These are phyloP conservation scores for Rhizoglyphus robini DNA, from an alignment of 1,140 invertebrate species.

Conservation along the genomic window DNA sequence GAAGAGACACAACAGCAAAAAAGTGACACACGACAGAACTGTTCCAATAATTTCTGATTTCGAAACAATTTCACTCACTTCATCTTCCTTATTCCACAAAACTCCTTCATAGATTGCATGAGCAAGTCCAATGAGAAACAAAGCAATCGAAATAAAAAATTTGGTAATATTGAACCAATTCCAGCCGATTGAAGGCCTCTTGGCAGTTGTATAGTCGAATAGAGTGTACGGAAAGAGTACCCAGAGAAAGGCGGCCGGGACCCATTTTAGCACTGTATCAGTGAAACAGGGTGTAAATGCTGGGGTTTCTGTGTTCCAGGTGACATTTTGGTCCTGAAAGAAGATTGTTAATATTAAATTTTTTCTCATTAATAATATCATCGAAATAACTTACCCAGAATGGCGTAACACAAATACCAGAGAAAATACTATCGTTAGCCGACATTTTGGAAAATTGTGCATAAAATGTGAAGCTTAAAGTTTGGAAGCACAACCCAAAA, in stretches of 20 bases:
- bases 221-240: too few relatives aligned
- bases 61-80: not conserved
- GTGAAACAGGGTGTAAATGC: slow-evolving; percentile 31
- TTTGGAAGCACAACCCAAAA: too few relatives aligned
- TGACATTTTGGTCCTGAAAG: too few relatives aligned
- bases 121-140: not conserved
- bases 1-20: not conserved
- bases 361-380: too few relatives aligned
- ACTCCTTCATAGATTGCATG: not conserved
- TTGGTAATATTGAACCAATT: slow-evolving; percentile 17
- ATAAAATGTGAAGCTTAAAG: too few relatives aligned
- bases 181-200: slow-evolving; percentile 9
- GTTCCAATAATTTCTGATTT: not conserved
- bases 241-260: slow-evolving; percentile 33
- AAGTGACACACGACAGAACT: not conserved
- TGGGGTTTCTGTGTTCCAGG: too few relatives aligned
- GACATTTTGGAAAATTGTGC: too few relatives aligned
- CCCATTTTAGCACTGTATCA: slow-evolving; percentile 32
- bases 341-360: too few relatives aligned
- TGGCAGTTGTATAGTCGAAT: slow-evolving; percentile 49
- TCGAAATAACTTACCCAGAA: too few relatives aligned
- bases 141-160: not conserved
- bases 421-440: too few relatives aligned
- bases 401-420: too few relatives aligned
- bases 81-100: too few relatives aligned